Percentiles rank a stretch among this genome's conserved stretches.
Conservation (phyloP, 30 jellyfish, hydroid and myxozoan species). For the Mastigias papua region DNA sequence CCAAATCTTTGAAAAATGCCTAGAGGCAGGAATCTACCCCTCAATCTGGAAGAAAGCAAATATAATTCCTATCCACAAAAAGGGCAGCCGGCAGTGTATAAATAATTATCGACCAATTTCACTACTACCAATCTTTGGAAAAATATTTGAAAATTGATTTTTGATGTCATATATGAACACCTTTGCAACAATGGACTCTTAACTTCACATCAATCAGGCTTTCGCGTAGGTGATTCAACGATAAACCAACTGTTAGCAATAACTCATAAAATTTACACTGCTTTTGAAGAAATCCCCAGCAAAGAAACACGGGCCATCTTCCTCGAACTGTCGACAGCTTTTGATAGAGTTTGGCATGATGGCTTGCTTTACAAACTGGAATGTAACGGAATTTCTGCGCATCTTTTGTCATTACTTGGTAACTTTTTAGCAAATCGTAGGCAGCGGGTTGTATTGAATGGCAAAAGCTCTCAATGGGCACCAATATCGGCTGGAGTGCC, state of each 20-base stretch:
- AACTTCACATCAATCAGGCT: constrained; percentile 2
- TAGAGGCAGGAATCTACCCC: constrained; percentile 36
- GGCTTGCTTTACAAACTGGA: constrained; percentile 40
- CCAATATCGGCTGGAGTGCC: constrained; percentile 4
- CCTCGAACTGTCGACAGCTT: constrained; percentile 31
- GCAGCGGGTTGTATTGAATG: constrained; percentile 21
- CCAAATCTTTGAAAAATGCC: no score
- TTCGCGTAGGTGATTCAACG: not conserved
- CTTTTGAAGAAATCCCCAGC: constrained; percentile 12
- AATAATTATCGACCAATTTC: not conserved
- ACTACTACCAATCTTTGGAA: constrained; percentile 3
- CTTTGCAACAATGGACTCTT: not conserved
- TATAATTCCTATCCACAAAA: constrained; percentile 62
- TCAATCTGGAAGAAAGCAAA: constrained; percentile 54
- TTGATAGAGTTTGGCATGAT: constrained; percentile 56
- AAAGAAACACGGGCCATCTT: constrained; percentile 40
- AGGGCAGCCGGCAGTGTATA: constrained; percentile 21
- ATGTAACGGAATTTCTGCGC: constrained; percentile 33
- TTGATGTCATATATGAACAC: constrained; percentile 7
- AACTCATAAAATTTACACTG: constrained; percentile 1
- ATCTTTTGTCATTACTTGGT: not conserved
- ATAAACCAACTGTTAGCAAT: constrained; percentile 1
- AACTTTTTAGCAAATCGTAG: not conserved
- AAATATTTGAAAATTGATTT: not conserved
- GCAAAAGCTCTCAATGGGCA: not conserved